These are phyloP conservation scores for Phragmatobia fuliginosa DNA, from an alignment of 2,888 invertebrate genomes.

Conservation along the genomic window DNA sequence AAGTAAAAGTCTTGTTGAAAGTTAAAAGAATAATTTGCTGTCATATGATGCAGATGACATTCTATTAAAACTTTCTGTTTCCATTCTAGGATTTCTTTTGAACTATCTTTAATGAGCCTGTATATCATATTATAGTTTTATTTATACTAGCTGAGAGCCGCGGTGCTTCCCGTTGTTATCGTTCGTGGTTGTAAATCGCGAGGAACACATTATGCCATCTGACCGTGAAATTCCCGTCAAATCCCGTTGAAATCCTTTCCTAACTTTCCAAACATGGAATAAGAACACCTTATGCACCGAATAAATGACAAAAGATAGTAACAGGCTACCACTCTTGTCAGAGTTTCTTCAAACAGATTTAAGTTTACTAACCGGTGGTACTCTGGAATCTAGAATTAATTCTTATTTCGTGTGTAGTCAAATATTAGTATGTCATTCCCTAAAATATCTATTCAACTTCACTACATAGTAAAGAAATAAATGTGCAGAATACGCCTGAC, in stretches of 20 bases:
- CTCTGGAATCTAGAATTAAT: neutral
- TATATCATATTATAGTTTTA: neutral
- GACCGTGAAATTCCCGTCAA: too few species aligned
- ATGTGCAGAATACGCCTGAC: neutral
- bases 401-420: neutral
- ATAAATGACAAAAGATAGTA: too few species aligned
- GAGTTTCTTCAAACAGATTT: neutral
- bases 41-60: neutral
- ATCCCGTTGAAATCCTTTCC: too few species aligned
- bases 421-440: neutral
- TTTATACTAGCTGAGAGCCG: too few species aligned
- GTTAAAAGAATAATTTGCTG: neutral
- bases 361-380: neutral
- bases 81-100: neutral
- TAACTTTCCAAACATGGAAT: too few species aligned
- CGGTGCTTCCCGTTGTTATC: too few species aligned
- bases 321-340: too few species aligned
- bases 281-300: too few species aligned
- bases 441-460: neutral
- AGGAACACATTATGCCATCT: too few species aligned
- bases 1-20: slow-evolving; percentile 15
- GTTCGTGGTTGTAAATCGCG: too few species aligned
- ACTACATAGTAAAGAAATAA: neutral
- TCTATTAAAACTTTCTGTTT: neutral
- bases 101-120: neutral